These are phyloP conservation scores for Marasmarcha lunaedactyla DNA, from an alignment of 2,888 invertebrate species.

Conservation along the genomic window DNA sequence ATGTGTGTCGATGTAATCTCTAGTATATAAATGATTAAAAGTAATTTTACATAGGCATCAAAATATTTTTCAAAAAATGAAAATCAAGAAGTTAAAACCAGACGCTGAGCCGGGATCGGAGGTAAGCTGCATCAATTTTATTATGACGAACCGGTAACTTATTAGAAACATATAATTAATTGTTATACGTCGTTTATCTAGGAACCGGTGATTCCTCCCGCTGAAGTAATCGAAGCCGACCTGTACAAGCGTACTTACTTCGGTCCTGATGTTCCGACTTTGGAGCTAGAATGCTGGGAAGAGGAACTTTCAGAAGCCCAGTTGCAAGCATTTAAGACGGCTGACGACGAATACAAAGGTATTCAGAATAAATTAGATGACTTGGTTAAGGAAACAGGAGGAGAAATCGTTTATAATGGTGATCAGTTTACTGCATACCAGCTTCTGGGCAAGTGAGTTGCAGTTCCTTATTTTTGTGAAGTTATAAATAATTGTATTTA, in stretches of 20 bases:
- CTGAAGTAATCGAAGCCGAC: slow-evolving; percentile 60
- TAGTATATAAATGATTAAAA: too few species aligned
- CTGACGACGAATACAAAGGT: slow-evolving; percentile 76
- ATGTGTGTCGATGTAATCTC: too few species aligned
- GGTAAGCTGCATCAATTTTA: not conserved
- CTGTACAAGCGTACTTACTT: slow-evolving; percentile 58
- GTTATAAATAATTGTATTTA: not conserved
- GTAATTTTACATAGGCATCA: too few species aligned
- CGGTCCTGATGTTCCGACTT: slow-evolving; percentile 63
- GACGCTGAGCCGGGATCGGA: slow-evolving; percentile 42
- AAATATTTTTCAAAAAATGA: slow-evolving; percentile 36
- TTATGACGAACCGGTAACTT: not conserved
- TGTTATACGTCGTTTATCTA: slow-evolving; percentile 13
- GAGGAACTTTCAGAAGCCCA: slow-evolving; percentile 79
- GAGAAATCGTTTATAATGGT: slow-evolving; percentile 75
- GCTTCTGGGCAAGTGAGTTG: slow-evolving; percentile 67
- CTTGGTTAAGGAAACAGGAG: slow-evolving; percentile 69
- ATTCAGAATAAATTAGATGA: slow-evolving; percentile 73
- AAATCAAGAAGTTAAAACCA: slow-evolving; percentile 43
- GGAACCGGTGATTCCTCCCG: slow-evolving; percentile 37
- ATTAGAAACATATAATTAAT: not conserved
- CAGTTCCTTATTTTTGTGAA: not conserved
- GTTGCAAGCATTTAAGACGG: slow-evolving; percentile 71
- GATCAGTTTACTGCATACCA: slow-evolving; percentile 75
- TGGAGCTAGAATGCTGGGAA: slow-evolving; percentile 78